Percentiles rank a stretch among this genome's conserved stretches.
Evolutionary conservation across 2,113 vertebrate species (phyloP).

Genomic region (Colossoma macropomum): DNA sequence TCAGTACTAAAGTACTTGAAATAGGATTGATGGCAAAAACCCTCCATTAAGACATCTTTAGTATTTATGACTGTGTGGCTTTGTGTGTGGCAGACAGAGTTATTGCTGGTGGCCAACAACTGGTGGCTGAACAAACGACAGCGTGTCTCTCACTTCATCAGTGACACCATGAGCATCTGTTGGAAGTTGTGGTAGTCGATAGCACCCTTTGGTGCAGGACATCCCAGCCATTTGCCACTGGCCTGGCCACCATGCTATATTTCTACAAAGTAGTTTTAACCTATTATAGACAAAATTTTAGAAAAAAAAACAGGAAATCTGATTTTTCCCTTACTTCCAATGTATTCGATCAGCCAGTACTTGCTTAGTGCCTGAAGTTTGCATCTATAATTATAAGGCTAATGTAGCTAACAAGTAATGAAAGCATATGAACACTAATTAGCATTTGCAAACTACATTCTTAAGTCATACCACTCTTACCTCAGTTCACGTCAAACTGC

Average conservation of each 20-base stretch:
- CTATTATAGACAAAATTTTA: too few relatives aligned
- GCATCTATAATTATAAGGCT: too few relatives aligned
- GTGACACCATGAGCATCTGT: constrained; percentile 25
- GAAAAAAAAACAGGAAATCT: too few relatives aligned
- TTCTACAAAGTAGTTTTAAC: neutral
- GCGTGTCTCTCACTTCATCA: neutral
- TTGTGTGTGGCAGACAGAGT: neutral
- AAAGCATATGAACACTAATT: too few relatives aligned
- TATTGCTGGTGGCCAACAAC: neutral
- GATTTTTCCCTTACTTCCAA: too few relatives aligned
- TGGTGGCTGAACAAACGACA: constrained; percentile 28
- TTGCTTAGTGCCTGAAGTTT: too few relatives aligned
- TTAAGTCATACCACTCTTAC: too few relatives aligned
- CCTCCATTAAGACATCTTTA: neutral
- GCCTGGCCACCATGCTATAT: neutral
- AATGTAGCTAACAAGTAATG: too few relatives aligned
- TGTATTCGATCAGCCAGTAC: too few relatives aligned
- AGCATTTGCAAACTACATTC: too few relatives aligned
- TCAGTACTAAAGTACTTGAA: too few relatives aligned
- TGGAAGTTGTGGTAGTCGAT: neutral
- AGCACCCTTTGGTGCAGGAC: neutral
- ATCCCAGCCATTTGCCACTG: neutral
- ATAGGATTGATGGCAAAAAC: neutral
- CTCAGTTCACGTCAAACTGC: too few relatives aligned
- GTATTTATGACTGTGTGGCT: neutral